Percentiles rank a stretch among this genome's conserved stretches.
phyloP scores from a whole-genome alignment of 2,888 invertebrate species.

The Spatulosminthurus flaviceps region DNA sequence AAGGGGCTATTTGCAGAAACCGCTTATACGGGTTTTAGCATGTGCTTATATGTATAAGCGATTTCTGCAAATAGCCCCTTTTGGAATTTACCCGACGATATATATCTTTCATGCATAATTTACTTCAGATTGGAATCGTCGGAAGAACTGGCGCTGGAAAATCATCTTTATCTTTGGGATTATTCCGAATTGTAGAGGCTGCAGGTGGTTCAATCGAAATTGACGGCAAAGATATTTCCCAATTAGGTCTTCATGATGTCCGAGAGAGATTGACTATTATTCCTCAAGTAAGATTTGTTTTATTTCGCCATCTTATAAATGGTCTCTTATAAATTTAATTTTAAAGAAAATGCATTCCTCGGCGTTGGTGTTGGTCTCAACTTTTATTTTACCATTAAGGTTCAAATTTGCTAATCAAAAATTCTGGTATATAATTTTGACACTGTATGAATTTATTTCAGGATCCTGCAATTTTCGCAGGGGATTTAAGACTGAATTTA shows the following conservation, averaged over 20 bases:
- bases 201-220: slow-evolving; percentile 21
- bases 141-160: slow-evolving; percentile 27
- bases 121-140: slow-evolving; percentile 28
- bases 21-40: too few species aligned
- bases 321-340: too few species aligned
- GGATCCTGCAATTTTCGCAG: slow-evolving; percentile 73
- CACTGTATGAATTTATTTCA: slow-evolving; percentile 64
- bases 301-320: too few species aligned
- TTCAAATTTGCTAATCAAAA: too few species aligned
- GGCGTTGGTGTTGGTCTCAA: neutral
- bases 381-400: too few species aligned
- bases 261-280: slow-evolving; percentile 85
- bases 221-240: slow-evolving; percentile 75
- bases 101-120: too few species aligned
- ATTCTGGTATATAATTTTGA: too few species aligned
- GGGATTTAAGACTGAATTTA: slow-evolving; percentile 70
- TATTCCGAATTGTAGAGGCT: slow-evolving; percentile 30
- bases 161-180: slow-evolving; percentile 15
- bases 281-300: slow-evolving; percentile 65
- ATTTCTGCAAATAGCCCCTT: too few species aligned
- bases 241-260: slow-evolving; percentile 84
- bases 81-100: neutral
- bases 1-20: too few species aligned
- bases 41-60: too few species aligned
- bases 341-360: neutral